Evolutionary conservation across 2,797 vertebrate genomes (phyloP).

Genomic region (Chlorospingus semifuscus): DNA sequence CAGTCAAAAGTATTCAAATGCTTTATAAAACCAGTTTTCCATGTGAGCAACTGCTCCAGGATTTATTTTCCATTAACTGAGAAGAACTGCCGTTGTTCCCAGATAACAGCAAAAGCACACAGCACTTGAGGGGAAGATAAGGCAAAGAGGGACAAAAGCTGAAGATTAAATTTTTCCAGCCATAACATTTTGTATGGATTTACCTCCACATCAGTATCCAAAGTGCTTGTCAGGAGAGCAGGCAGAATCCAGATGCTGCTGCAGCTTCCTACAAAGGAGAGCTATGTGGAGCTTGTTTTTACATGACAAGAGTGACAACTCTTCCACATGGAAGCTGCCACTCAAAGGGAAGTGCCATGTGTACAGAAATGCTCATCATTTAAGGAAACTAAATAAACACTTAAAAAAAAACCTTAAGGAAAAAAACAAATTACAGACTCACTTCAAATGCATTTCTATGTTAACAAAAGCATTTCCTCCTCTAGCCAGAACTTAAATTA

Average conservation of each 20-base stretch:
- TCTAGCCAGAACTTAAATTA: not conserved
- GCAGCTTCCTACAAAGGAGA: not conserved
- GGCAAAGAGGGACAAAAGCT: not conserved
- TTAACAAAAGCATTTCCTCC: not conserved
- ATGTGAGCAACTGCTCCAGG: not conserved
- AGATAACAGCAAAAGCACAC: not conserved
- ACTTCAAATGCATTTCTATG: not conserved
- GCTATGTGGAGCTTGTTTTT: not conserved
- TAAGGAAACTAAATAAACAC: not conserved
- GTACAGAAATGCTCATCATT: not conserved
- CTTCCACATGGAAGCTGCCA: not conserved
- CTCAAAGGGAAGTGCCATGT: not conserved
- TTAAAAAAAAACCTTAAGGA: rapidly evolving
- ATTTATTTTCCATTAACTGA: not conserved
- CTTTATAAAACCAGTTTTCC: not conserved
- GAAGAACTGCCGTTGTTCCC: not conserved
- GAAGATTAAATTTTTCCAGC: not conserved
- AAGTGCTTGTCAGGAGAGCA: not conserved
- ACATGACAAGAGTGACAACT: not conserved
- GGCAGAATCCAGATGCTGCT: not conserved
- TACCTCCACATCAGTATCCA: not conserved
- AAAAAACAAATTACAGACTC: not conserved
- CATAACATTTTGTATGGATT: not conserved
- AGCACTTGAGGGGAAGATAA: not conserved
- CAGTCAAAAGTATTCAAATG: not conserved